Evolutionary conservation across 2,888 invertebrate species (phyloP).

Genomic region (Podotricha telesiphe): DNA sequence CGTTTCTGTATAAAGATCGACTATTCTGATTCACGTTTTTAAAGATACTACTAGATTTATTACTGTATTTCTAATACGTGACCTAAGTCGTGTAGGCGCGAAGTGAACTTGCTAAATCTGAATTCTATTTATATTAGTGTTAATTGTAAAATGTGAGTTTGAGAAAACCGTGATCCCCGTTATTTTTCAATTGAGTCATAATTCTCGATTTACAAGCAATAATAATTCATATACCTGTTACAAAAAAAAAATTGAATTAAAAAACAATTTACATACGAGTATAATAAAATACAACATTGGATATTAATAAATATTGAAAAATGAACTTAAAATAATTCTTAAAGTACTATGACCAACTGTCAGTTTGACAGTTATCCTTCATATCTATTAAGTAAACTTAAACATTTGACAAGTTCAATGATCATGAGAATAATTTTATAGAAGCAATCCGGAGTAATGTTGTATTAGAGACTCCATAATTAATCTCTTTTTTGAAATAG

Average conservation of each 20-base stretch:
- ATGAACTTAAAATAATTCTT: not conserved
- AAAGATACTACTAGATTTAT: not conserved
- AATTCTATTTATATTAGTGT: not conserved
- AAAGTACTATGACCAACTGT: not conserved
- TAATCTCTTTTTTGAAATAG: too few relatives aligned
- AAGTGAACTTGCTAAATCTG: not conserved
- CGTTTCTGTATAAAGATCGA: slow-evolving; percentile 17
- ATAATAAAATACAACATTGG: not conserved
- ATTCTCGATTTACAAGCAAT: too few relatives aligned
- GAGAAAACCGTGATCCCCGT: not conserved
- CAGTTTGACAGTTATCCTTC: not conserved
- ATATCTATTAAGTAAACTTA: not conserved
- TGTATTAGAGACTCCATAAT: not conserved
- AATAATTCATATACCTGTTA: too few relatives aligned
- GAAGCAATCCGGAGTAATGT: not conserved
- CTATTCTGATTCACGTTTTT: slow-evolving; percentile 20
- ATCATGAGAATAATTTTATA: not conserved
- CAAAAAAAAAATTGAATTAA: too few relatives aligned
- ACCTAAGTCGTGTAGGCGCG: not conserved
- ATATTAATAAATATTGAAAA: not conserved
- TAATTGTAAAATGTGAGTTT: not conserved
- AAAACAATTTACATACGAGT: too few relatives aligned
- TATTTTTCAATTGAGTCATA: not conserved
- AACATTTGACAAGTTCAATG: not conserved
- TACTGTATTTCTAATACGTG: slow-evolving; percentile 8